Evolutionary conservation across 2,113 vertebrate genomes (phyloP).

Genomic region (Heloderma charlesbogerti): DNA sequence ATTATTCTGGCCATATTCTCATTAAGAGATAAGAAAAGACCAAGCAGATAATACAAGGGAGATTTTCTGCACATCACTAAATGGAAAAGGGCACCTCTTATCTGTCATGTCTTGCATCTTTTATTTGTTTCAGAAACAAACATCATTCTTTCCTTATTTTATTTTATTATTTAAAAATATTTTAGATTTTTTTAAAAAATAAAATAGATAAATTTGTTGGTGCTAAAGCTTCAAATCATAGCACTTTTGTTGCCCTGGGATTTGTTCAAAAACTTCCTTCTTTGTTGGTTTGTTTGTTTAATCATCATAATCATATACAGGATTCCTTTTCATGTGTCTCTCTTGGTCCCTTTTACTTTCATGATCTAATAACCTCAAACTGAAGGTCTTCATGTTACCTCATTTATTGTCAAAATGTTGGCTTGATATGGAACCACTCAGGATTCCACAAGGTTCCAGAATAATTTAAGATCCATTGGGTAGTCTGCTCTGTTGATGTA

Average conservation of each 20-base stretch:
- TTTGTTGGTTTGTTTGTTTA: too few species aligned
- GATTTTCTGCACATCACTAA: background rate
- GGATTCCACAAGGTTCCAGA: background rate
- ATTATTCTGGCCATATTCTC: background rate
- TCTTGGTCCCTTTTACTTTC: background rate
- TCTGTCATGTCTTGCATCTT: background rate
- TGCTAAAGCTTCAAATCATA: background rate
- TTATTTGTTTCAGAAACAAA: background rate
- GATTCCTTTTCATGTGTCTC: background rate
- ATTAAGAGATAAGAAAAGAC: background rate
- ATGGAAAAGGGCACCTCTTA: background rate
- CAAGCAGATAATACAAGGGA: background rate
- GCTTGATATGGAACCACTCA: background rate
- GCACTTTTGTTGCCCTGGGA: too few species aligned
- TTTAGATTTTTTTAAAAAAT: background rate
- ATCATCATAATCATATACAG: too few species aligned
- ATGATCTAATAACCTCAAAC: background rate
- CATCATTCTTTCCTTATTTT: background rate
- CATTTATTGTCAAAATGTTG: background rate
- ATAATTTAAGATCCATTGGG: background rate
- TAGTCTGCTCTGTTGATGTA: background rate
- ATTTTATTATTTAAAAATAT: background rate
- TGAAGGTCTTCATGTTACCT: background rate
- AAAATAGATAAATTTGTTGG: background rate
- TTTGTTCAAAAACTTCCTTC: too few species aligned